Percentiles rank a stretch among this genome's conserved stretches.
Evolutionary conservation across 2,888 invertebrate genomes (phyloP).

Genomic region (Acleris sparsana): DNA sequence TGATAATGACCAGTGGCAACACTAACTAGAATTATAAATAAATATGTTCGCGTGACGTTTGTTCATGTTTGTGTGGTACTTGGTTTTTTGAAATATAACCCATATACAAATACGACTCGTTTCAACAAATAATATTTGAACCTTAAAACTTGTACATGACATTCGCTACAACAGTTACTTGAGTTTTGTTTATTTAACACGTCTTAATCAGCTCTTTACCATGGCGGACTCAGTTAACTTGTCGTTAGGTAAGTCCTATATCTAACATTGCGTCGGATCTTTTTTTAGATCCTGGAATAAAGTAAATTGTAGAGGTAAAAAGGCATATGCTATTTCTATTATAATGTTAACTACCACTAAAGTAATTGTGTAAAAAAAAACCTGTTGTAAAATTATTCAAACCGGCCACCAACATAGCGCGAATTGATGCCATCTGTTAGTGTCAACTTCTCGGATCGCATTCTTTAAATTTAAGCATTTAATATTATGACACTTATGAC

Average conservation of each 20-base stretch:
- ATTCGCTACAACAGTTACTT: conserved; percentile 1
- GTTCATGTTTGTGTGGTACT: no score
- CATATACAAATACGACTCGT: neutral
- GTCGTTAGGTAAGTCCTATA: conserved; percentile 29
- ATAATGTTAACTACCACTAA: neutral
- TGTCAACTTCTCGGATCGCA: neutral
- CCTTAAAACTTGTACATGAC: neutral
- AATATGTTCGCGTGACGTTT: no score
- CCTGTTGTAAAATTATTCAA: neutral
- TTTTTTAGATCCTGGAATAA: conserved; percentile 13
- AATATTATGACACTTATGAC: no score
- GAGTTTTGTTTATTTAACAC: conserved; percentile 26
- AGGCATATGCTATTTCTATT: neutral
- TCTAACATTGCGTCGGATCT: conserved; percentile 14
- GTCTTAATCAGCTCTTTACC: conserved; percentile 9
- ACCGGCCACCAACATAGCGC: neutral
- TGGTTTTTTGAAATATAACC: no score
- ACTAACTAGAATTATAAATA: no score
- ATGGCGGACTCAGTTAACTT: conserved; percentile 25
- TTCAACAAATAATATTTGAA: neutral
- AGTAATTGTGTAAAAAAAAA: no score
- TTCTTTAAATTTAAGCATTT: no score
- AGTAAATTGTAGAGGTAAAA: neutral
- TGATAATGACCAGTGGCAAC: no score
- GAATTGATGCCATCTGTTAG: neutral